These are phyloP conservation scores for Ivindomyrus marchei DNA, from an alignment of 2,113 vertebrate genomes.

Conservation along the genomic window DNA sequence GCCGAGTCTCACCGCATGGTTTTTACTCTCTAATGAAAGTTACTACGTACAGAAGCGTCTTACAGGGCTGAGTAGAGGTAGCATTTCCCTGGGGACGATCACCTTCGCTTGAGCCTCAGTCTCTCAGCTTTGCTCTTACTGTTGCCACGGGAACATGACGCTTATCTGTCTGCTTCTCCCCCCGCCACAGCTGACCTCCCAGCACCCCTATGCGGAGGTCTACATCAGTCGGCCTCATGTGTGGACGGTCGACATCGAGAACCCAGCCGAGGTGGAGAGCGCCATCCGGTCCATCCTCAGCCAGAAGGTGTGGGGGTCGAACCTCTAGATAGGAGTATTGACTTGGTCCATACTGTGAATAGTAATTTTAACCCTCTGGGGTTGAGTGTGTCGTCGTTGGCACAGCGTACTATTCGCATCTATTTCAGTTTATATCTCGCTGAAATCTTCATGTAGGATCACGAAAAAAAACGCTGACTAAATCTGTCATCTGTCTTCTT, in stretches of 20 bases:
- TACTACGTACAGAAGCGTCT: not conserved
- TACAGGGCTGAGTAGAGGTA: not conserved
- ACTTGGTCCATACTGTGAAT: not conserved
- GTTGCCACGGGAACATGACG: not conserved
- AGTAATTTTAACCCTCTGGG: not conserved
- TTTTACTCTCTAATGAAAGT: not conserved
- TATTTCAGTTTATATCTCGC: no score
- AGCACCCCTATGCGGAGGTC: slow-evolving; percentile 95
- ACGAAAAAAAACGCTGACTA: no score
- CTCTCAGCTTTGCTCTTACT: not conserved
- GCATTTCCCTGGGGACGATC: not conserved
- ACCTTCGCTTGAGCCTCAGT: not conserved
- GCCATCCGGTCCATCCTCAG: slow-evolving; percentile 88
- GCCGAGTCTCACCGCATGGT: not conserved
- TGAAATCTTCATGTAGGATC: no score
- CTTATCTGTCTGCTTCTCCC: not conserved
- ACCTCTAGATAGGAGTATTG: not conserved
- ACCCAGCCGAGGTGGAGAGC: slow-evolving; percentile 78
- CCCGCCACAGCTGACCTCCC: slow-evolving; percentile 78
- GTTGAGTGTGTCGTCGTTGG: no score
- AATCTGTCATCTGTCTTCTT: no score
- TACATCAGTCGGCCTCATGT: slow-evolving; percentile 93
- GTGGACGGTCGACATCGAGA: slow-evolving; percentile 90
- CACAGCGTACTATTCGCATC: no score
- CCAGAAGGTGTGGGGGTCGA: slow-evolving; percentile 76